Base-by-base conservation (phyloP, 2,888 invertebrate genomes). In the Cantharis rustica region DNA sequence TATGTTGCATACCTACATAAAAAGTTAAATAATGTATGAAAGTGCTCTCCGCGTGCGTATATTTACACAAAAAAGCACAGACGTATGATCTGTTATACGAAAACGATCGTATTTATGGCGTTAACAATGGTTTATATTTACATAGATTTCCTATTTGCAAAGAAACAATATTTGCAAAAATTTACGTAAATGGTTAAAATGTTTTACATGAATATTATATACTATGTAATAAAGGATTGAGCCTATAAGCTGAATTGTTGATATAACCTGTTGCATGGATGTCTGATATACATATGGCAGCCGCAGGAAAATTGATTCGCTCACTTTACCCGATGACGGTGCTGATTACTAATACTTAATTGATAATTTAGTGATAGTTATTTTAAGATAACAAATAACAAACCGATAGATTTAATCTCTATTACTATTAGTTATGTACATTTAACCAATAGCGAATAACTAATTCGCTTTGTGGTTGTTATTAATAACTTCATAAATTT, bases 191-290 rank as follows among this genome's bases (percentile, higher is more conserved):
- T 20, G 64, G 23, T 66, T 66, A 66, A 66, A 66, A 66, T 66
- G 64, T 23, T 66, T 20, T 23, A 23, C 13, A 66, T 20, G 64
- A 66, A 66, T 66, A 66, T 66, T 66, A 23, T 66, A 47, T 47
- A 47, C 9, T 47, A 23, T 66, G 64, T 20, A 66, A 80, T 79
- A 73, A 73, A 68, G 64, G 71, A 74, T 75, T 73, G 73, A 75
- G 71, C 47, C 75, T 72, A 76, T 80, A 80, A 79, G 80, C 79
- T 79, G 80, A 80, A 78, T 73, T 77, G 77, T 76, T 73, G 73
- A 74, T 68, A 71, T 71, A 77, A 82, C 82, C 82, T 82, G 82
- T 82, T 82, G 82, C 81, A 76, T 73, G 23, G 70, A 74, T 74
- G 77, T 71, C 69, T 77, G 79, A 76, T 80, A 79, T 23, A 23